Percentiles rank a stretch among this genome's conserved stretches.
Conservation (phyloP, 2,888 invertebrate genomes). For the Megaustenia siamemsis region DNA sequence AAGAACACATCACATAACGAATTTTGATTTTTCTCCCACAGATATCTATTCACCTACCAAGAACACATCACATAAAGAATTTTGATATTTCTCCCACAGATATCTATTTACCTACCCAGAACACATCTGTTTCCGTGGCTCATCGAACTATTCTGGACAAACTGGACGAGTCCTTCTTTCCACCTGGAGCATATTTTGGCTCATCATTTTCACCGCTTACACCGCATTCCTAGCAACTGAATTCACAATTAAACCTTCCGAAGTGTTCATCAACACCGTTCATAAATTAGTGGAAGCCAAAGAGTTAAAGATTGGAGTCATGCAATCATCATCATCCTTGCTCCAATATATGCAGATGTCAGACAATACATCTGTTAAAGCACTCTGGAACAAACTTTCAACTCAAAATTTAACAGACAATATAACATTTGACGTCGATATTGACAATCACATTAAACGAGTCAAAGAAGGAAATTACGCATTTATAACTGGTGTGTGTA, state of each 20-base stretch:
- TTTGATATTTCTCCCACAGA: conserved; percentile 3
- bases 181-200: conserved; percentile 13
- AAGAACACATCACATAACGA: too few relatives aligned
- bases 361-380: background rate
- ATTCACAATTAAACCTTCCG: conserved; percentile 5
- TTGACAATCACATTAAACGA: background rate
- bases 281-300: background rate
- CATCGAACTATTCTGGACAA: background rate
- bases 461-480: background rate
- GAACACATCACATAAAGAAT: too few relatives aligned
- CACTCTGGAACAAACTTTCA: background rate
- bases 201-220: conserved; percentile 15
- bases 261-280: background rate
- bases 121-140: background rate
- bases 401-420: background rate
- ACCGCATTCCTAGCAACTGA: conserved; percentile 18
- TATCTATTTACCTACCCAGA: background rate
- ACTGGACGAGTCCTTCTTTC: conserved; percentile 23
- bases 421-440: background rate
- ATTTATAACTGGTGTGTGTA: background rate
- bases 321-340: background rate
- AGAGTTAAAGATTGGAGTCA: background rate
- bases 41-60: too few relatives aligned
- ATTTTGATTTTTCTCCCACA: too few relatives aligned
- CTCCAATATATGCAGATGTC: background rate